A percentile compares a stretch with the other conserved stretches of the same genome.
Evolutionary conservation across 2,888 invertebrate genomes (phyloP).

Genomic region (Vannuccia rotundouncinata): DNA sequence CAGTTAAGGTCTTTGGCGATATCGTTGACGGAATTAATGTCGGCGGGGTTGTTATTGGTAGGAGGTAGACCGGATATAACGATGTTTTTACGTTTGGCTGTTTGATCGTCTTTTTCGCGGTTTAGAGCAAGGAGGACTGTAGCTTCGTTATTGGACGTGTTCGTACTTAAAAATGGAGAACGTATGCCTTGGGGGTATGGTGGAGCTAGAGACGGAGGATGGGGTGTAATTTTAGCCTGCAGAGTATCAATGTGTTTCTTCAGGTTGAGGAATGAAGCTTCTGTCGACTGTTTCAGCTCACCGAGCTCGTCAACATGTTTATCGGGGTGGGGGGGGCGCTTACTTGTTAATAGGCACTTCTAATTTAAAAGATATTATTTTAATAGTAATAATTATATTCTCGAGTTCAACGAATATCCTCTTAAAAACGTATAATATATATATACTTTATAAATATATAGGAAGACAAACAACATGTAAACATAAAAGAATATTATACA

Average conservation of each 20-base stretch:
- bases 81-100: not conserved
- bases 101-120: not conserved
- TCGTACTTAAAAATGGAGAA: not conserved
- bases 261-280: not conserved
- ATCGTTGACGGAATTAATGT: not conserved
- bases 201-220: not conserved
- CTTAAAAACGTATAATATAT: no score
- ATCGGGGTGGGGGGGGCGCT: no score
- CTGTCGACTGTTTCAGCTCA: not conserved
- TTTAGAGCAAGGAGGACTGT: not conserved
- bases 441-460: no score
- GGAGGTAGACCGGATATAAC: not conserved
- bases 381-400: not conserved
- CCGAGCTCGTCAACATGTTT: constrained; percentile 7
- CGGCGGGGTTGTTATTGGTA: not conserved
- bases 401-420: no score
- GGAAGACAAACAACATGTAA: no score
- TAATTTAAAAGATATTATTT: no score
- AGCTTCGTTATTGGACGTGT: not conserved
- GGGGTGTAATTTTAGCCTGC: not conserved
- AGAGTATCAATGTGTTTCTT: not conserved
- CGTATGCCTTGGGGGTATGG: not conserved
- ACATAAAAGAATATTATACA: no score
- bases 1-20: not conserved
- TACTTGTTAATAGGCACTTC: no score